Base-by-base conservation (phyloP, 2,113 vertebrate species). In the Theristicus caerulescens region DNA sequence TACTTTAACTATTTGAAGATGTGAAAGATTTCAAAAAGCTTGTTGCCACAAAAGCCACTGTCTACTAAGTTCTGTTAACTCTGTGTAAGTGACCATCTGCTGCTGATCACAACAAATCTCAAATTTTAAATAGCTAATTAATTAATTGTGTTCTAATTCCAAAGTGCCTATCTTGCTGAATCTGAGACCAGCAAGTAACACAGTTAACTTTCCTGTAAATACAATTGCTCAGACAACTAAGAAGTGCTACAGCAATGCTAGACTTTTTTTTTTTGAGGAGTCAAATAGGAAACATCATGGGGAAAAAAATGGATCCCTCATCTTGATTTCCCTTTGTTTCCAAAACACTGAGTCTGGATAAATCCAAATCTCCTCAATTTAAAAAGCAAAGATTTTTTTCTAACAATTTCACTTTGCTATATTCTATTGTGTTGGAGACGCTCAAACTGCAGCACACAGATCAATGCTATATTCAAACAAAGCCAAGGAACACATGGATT, bases 101-200 rank as follows among this genome's bases (percentile, higher is more conserved):
- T 86, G 47, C 59, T 51, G 64, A 90, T 85, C 74, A 93, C 64
- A 93, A 92, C 46, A 93, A 66, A 70, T 94, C 82, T 62, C 36
- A 71, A 78, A 44, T 64, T 90, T 38, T 80, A 91, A 94, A 91
- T 65, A 79, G 40, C 47, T 69, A 88, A 95, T 87, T 90, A 91
- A 93, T 76, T 70, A 82, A 85, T 77, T 81, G 38, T 11, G 32
- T 22, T 94, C 82, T 82, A 90, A 91, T 76, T 92, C 42, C 49
- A 44, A 90, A 94, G 49, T 66, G 59, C 18, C 19, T 83, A 40
- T 44, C 51, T 90, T 78, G 70, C 57, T 11, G 15, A 87, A 65
- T 96, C 64, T 18, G 16, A 83, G 71, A 94, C 58, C 52, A 90
- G 72, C 26, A 84, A 82, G 47, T 59, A 93, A 79, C 27, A 80